Base-by-base conservation (phyloP, 2,888 invertebrate genomes). In the Trissolcus japonicus region DNA sequence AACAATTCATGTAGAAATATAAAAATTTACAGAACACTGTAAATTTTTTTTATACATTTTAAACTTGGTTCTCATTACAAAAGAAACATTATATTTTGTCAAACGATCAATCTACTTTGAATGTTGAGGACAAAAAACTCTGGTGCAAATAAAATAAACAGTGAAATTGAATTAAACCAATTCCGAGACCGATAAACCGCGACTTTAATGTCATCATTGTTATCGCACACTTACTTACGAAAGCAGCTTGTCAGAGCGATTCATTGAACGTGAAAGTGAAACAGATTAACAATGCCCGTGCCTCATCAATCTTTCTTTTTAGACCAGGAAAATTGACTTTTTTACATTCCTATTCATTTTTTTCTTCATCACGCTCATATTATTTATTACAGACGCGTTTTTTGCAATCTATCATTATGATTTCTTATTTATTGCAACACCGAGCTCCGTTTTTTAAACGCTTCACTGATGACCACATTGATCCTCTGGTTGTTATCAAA, bases 401-500 rank as follows among this genome's bases (percentile, higher is more conserved):
- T 75, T 66, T 16, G 17, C 60, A 60, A 75, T 67, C 54, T 16
- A 53, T 59, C 43, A 53, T 60, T 56, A 9, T 43, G 19, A 25
- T 57, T 54, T 51, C 57, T 14, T 17, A 51, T 14, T 46, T 46
- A 57, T 74, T 78, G 65, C 55, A 25, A 66, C 76, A 71, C 57
- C 53, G 13, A 46, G 1, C 35, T 21, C 40, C 14, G 60, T 46
- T 69, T 80, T 66, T 68, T 25, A 71, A 78, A 76, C 62, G 14
- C 11, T 60, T 76, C 61, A 61, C 72, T 66, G 40, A 59, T 62
- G 75, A 75, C 68, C 74, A 74, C 79, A 79, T 78, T 81, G 74
- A 43, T 54, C 68, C 61, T 76, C 62, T 54, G 74, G 66, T 79
- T 65, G 78, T 80, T 76, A 78, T 77, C 60, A 54, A 59, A 71